These are phyloP conservation scores for Chaetorhynchus papuensis DNA, from an alignment of 2,113 vertebrate species.

Conservation along the genomic window DNA sequence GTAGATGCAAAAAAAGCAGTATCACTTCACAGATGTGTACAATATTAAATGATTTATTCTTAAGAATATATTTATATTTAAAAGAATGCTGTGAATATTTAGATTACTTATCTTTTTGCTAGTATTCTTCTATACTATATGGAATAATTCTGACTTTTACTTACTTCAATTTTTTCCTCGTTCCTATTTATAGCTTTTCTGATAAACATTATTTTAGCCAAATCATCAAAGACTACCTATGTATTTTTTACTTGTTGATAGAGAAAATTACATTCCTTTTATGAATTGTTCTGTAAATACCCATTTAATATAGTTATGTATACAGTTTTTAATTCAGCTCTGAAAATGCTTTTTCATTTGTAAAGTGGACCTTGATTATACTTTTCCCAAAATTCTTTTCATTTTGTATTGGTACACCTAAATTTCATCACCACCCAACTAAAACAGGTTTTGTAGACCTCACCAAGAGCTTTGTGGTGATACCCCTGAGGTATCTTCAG, in stretches of 20 bases:
- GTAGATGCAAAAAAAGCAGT: conserved; percentile 6
- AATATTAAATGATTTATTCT: conserved; percentile 6
- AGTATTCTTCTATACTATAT: not conserved
- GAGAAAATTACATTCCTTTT: not conserved
- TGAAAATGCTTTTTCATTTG: not conserved
- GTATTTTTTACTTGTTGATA: not conserved
- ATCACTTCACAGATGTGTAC: not conserved
- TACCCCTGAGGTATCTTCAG: not conserved
- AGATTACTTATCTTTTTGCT: not conserved
- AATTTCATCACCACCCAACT: not conserved
- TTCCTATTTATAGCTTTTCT: not conserved
- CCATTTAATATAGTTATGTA: not conserved
- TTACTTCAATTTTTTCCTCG: not conserved
- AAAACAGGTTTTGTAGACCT: not conserved
- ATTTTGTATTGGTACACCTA: not conserved
- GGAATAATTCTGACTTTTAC: not conserved
- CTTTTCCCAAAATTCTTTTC: not conserved
- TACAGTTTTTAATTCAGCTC: not conserved
- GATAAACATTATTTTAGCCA: not conserved
- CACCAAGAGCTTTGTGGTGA: not conserved
- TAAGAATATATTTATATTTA: not conserved
- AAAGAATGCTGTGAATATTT: not conserved
- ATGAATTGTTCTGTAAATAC: not conserved
- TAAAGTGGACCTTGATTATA: not conserved
- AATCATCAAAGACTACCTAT: not conserved